Percentiles rank a stretch among this genome's conserved stretches.
Evolutionary conservation across 2,888 invertebrate genomes (phyloP).

Genomic region (Catocala sponsa): DNA sequence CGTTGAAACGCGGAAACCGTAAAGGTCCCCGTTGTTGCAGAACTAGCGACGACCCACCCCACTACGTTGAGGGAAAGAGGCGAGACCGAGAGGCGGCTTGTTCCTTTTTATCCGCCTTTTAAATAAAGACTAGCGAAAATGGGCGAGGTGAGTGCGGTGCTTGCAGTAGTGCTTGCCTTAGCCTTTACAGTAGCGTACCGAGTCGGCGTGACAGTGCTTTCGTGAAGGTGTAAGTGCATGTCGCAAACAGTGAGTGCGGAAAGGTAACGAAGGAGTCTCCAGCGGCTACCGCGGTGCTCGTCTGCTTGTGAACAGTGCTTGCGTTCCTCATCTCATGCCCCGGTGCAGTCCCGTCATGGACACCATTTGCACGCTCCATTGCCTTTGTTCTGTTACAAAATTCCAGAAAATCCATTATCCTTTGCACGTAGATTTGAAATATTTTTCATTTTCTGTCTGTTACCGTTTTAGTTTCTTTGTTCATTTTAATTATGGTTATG

Average conservation of each 20-base stretch:
- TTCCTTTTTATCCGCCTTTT: conserved; percentile 84
- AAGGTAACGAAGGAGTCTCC: conserved; percentile 58
- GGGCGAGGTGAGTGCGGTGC: conserved; percentile 88
- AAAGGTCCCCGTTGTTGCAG: conserved; percentile 86
- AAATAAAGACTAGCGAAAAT: conserved; percentile 86
- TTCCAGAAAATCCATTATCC: conserved; percentile 44
- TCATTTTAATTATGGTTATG: conserved; percentile 20
- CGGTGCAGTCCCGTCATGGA: conserved; percentile 54
- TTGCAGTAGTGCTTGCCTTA: conserved; percentile 83
- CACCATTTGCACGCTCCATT: conserved; percentile 66
- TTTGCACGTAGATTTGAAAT: conserved; percentile 48
- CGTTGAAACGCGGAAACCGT: conserved; percentile 82
- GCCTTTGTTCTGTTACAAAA: conserved; percentile 67
- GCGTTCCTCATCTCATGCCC: conserved; percentile 55
- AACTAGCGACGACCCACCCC: conserved; percentile 85
- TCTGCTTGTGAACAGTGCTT: conserved; percentile 69
- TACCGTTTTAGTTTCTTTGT: conserved; percentile 38
- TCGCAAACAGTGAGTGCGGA: conserved; percentile 74
- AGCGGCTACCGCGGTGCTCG: conserved; percentile 44
- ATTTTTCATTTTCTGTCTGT: conserved; percentile 30
- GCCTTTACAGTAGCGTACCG: conserved; percentile 72
- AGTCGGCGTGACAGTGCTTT: conserved; percentile 72
- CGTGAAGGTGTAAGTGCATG: conserved; percentile 82
- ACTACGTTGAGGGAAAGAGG: conserved; percentile 82
- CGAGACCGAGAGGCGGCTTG: conserved; percentile 84